Percentiles rank a stretch among this genome's conserved stretches.
Evolutionary conservation across 2,888 invertebrate genomes (phyloP).

Genomic region (Chymomyza amoena): DNA sequence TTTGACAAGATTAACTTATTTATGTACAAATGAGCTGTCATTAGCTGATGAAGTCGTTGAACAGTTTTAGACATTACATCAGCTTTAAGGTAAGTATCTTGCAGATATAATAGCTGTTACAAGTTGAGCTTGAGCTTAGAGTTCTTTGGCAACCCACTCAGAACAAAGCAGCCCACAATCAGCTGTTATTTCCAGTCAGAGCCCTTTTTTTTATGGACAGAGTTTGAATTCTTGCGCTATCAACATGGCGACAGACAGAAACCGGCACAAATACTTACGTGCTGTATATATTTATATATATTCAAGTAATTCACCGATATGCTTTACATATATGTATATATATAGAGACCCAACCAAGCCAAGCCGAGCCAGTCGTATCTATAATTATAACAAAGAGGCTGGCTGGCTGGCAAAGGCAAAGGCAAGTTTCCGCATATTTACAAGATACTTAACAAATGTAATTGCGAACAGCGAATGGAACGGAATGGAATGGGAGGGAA

Average conservation of each 20-base stretch:
- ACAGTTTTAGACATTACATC: neutral
- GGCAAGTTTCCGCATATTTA: slow-evolving; percentile 36
- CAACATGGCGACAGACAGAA: slow-evolving; percentile 63
- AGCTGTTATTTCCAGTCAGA: neutral
- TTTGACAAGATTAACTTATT: neutral
- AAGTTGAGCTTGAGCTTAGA: too few relatives aligned
- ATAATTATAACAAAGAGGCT: slow-evolving; percentile 50
- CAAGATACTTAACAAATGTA: slow-evolving; percentile 24
- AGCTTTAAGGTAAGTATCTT: neutral
- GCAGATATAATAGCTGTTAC: neutral
- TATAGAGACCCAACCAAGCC: neutral
- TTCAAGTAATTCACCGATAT: slow-evolving; percentile 44
- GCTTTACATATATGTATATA: slow-evolving; percentile 18
- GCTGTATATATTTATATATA: slow-evolving; percentile 3
- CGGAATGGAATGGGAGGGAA: neutral
- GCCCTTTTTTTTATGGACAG: neutral
- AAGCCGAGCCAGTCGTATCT: slow-evolving; percentile 8
- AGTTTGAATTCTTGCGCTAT: slow-evolving; percentile 20
- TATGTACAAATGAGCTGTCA: neutral
- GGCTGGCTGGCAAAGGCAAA: too few relatives aligned
- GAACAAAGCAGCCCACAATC: slow-evolving; percentile 9
- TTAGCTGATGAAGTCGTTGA: neutral
- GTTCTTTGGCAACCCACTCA: neutral
- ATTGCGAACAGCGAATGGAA: slow-evolving; percentile 25
- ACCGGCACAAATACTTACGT: slow-evolving; percentile 53